Base-by-base conservation (phyloP, 2,113 vertebrate genomes). In the Phodopus roborovskii region DNA sequence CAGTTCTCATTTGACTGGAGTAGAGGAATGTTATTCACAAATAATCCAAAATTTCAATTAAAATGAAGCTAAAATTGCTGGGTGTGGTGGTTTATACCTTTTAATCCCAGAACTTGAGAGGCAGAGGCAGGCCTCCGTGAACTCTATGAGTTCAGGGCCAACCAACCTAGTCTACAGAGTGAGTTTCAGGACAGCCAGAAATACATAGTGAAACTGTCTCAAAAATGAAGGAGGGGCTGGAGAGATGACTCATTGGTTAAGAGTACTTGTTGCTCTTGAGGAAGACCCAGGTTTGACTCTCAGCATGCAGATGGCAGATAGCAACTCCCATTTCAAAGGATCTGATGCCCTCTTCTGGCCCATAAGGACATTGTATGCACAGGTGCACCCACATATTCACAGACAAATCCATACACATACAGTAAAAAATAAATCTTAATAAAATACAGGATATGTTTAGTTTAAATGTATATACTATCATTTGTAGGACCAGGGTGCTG, bases 211-310 rank as follows among this genome's bases (percentile, higher is more conserved):
- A 83, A 16, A 83, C 7, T 83, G 58, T 62, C 81, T 42, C 26
- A 4, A 42, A 24, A 58, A 36, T 5, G 10, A 8, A 7, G 1
- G 16, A 3, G 28, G 30, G 3, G n/a, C n/a, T 17, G 7, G 36
- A 60, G 56, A 39, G 79, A 60, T 16, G 79, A 36, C 7, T 62
- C 7, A 39, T 39, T 24, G n/a, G 79, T 28, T 83, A 17, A 83
- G 56, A 60, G 58, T 8, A 17, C 56, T 42, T 28, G n/a, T 56
- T 62, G 13, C 56, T 83, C 79, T 60, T 60, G n/a, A 83, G 3
- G n/a, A 62, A 58, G 13, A 30, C 15, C 24, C 58, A 83, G 58
- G n/a, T 30, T 62, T 62, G 56, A 39, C 79, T 58, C 78, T 60
- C 6, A 28, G 79, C 56, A 16, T 12, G n/a, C 1, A 2, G 1